A percentile compares a stretch with the other conserved stretches of the same genome.
Evolutionary conservation across 2,797 vertebrate species (phyloP).

Genomic region (Lates japonicus): DNA sequence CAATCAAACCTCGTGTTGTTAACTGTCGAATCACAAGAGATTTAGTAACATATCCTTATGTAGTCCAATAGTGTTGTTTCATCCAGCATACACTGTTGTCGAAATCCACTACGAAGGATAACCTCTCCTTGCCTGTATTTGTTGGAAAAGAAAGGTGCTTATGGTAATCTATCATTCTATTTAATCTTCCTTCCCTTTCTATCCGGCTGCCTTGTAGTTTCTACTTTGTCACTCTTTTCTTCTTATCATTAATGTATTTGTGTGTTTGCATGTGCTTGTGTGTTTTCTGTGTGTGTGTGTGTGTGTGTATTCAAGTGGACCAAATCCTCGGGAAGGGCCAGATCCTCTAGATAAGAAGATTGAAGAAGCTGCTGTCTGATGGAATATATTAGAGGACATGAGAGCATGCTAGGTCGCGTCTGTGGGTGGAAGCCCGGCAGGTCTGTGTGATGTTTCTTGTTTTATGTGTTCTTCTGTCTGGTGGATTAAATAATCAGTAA

Average conservation of each 20-base stretch:
- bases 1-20: not conserved
- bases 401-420: slow-evolving; percentile 98
- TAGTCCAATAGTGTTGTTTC: not conserved
- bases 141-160: slow-evolving; percentile 7
- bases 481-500: not conserved
- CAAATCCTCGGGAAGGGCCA: slow-evolving; percentile 98
- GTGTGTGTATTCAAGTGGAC: slow-evolving; percentile 86
- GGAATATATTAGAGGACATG: slow-evolving; percentile 92
- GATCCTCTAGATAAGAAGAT: slow-evolving; percentile 95
- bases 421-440: slow-evolving; percentile 98
- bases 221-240: not conserved
- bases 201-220: slow-evolving; percentile 20
- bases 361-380: slow-evolving; percentile 93
- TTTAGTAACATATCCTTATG: not conserved
- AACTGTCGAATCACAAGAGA: not conserved
- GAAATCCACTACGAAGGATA: slow-evolving; percentile 52
- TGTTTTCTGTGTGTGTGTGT: slow-evolving; percentile 24
- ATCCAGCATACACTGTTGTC: not conserved
- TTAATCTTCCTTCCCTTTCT: slow-evolving; percentile 26
- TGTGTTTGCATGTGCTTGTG: slow-evolving; percentile 23
- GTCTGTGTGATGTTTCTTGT: slow-evolving; percentile 73
- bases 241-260: slow-evolving; percentile 12
- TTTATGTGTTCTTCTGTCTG: not conserved
- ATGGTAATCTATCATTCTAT: not conserved
- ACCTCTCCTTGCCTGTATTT: not conserved